A percentile compares a stretch with the other conserved stretches of the same genome.
phyloP scores from a whole-genome alignment of 64 coral and sea anemone species.

The Hydrozoanthus tunicans region DNA sequence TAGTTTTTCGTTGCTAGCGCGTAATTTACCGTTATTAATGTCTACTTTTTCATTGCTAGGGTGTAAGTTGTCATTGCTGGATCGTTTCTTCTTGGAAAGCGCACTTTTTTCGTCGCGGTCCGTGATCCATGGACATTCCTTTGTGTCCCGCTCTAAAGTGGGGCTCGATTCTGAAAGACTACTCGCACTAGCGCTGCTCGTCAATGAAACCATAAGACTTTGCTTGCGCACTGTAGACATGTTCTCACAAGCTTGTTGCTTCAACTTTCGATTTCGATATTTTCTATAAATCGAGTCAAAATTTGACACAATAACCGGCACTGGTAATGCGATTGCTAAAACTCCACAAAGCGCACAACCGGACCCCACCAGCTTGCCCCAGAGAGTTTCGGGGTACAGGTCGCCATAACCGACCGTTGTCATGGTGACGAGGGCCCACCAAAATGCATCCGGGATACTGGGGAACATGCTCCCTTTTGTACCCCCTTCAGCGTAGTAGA shows the following conservation, averaged over 20 bases:
- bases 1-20: constrained; percentile 19
- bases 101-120: constrained; percentile 30
- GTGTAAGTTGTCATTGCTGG: not conserved
- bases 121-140: not conserved
- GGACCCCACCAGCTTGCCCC: constrained; percentile 88
- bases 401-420: constrained; percentile 95
- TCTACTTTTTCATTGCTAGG: constrained; percentile 6
- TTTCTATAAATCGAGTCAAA: constrained; percentile 93
- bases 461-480: constrained; percentile 53
- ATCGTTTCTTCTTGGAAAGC: constrained; percentile 1
- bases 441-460: constrained; percentile 89
- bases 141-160: not conserved
- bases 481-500: constrained; percentile 85
- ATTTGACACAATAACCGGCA: constrained; percentile 92
- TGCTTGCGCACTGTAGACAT: constrained; percentile 16
- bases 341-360: constrained; percentile 89
- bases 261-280: constrained; percentile 81
- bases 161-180: constrained; percentile 21
- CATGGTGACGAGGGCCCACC: constrained; percentile 96
- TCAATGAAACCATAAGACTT: constrained; percentile 18
- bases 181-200: not conserved
- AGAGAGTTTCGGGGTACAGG: constrained; percentile 76
- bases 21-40: not conserved
- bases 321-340: constrained; percentile 83
- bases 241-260: constrained; percentile 62